Conservation (phyloP, 2,888 invertebrate genomes). For the Sarcophaga carnaria region DNA sequence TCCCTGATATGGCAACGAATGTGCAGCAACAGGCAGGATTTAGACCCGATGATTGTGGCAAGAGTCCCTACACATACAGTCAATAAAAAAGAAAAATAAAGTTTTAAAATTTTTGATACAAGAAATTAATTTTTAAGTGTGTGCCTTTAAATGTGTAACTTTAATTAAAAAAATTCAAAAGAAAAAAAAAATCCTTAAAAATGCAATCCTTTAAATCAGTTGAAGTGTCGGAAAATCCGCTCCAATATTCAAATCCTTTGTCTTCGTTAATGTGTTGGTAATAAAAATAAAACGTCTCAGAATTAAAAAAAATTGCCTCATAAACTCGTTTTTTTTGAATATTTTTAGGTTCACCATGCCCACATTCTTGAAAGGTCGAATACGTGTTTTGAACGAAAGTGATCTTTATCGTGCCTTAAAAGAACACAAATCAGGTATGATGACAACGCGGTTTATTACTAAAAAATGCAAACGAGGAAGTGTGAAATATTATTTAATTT, state of each 20-base stretch:
- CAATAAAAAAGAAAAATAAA: background rate
- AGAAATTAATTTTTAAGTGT: background rate
- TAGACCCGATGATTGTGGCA: background rate
- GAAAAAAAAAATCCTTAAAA: background rate
- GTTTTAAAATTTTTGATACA: background rate
- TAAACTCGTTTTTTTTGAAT: background rate
- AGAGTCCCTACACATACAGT: background rate
- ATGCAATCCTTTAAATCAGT: slow-evolving; percentile 78
- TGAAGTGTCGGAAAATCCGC: slow-evolving; percentile 83
- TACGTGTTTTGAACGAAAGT: slow-evolving; percentile 86
- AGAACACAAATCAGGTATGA: slow-evolving; percentile 85
- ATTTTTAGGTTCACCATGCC: slow-evolving; percentile 88
- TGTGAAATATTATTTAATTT: background rate
- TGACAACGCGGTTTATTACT: background rate
- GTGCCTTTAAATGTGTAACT: too few relatives aligned
- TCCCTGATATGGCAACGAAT: too few relatives aligned
- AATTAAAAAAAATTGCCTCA: background rate
- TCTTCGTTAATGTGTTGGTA: slow-evolving; percentile 85
- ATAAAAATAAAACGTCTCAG: background rate
- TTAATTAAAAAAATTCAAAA: background rate
- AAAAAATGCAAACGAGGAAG: background rate
- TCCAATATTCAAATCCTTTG: slow-evolving; percentile 84
- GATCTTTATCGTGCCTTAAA: slow-evolving; percentile 89
- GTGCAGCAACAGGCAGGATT: too few relatives aligned
- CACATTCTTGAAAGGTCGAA: slow-evolving; percentile 88